A percentile compares a stretch with the other conserved stretches of the same genome.
phyloP scores from a whole-genome alignment of 2,113 vertebrate genomes.

The Crypturellus undulatus region DNA sequence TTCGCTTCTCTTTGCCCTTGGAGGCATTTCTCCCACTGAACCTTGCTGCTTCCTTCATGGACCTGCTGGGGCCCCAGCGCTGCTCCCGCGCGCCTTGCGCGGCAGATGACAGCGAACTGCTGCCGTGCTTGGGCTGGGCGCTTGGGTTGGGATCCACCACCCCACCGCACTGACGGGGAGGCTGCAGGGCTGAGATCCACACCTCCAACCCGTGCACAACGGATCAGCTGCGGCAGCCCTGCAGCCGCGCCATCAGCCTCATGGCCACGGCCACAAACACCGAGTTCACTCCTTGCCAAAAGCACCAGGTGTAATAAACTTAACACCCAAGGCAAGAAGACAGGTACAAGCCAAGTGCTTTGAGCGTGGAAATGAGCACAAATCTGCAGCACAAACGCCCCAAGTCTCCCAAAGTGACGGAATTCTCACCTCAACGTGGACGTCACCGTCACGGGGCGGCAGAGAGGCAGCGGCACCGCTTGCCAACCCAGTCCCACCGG shows the following conservation, averaged over 20 bases:
- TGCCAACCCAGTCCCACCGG: background rate
- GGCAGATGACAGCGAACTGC: too few species aligned
- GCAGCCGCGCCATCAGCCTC: background rate
- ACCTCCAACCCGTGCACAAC: background rate
- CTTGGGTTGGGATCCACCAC: background rate
- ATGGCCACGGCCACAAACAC: background rate
- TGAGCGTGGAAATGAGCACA: background rate
- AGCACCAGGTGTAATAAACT: background rate
- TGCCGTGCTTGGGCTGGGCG: too few species aligned
- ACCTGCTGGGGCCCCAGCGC: background rate
- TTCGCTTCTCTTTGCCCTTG: slow-evolving; percentile 64
- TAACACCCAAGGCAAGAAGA: background rate
- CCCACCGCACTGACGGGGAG: rapidly evolving
- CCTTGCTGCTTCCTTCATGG: slow-evolving; percentile 55
- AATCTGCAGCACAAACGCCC: rapidly evolving
- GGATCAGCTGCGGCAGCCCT: rapidly evolving
- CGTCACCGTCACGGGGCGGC: too few species aligned
- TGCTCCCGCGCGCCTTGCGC: too few species aligned
- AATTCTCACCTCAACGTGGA: too few species aligned
- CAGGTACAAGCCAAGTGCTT: background rate
- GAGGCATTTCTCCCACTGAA: slow-evolving; percentile 52
- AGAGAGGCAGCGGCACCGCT: background rate
- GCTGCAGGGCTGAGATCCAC: background rate
- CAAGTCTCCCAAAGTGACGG: background rate
- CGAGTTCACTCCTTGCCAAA: background rate